Evolutionary conservation across 2,113 vertebrate genomes (phyloP).

Genomic region (Nothobranchius kuhntae): DNA sequence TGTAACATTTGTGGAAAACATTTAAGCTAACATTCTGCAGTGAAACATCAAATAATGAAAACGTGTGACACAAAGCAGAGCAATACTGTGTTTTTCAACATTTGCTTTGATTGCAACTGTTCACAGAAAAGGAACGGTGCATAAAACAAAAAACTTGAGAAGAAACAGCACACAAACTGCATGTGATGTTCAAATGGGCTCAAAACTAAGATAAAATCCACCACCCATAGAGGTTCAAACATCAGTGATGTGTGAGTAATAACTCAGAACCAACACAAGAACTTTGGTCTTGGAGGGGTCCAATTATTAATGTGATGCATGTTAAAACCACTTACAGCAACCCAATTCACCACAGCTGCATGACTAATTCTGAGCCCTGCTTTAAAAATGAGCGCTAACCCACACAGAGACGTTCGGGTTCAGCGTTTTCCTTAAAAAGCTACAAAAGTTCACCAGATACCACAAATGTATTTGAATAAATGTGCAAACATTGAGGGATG

Average conservation of each 20-base stretch:
- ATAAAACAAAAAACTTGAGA: no score
- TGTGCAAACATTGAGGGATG: constrained; percentile 18
- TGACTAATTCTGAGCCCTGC: neutral
- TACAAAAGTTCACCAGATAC: neutral
- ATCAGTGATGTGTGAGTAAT: constrained; percentile 4
- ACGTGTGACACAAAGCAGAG: no score
- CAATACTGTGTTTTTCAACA: no score
- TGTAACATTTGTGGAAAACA: no score
- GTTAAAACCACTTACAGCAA: neutral
- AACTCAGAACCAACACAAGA: constrained; percentile 33
- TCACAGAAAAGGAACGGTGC: no score
- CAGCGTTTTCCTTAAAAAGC: neutral
- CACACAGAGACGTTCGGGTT: neutral
- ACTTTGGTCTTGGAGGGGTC: no score
- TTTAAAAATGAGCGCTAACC: neutral
- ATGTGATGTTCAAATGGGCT: neutral
- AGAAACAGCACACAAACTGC: neutral
- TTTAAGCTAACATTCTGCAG: no score
- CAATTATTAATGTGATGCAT: neutral
- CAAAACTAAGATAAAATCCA: neutral
- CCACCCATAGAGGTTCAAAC: neutral
- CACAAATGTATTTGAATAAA: neutral
- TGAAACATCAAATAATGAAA: no score
- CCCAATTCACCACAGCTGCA: neutral
- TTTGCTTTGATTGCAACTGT: no score